phyloP scores from a whole-genome alignment of 2,113 vertebrate genomes.

The Acinonyx jubatus region DNA sequence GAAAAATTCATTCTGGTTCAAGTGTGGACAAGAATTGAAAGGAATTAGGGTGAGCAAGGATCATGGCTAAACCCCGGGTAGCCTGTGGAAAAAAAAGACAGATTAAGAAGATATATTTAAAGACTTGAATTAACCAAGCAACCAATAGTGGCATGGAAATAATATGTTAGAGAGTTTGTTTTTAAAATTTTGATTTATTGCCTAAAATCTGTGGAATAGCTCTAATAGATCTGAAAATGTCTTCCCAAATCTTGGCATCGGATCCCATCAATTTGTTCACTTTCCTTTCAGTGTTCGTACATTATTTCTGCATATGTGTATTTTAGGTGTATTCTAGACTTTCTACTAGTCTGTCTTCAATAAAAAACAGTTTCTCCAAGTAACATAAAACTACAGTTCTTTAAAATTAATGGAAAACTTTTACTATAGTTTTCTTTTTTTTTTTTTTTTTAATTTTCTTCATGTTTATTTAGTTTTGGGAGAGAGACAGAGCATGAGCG shows the following conservation, averaged over 20 bases:
- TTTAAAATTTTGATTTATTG: slow-evolving; percentile 9
- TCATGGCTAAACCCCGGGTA: not conserved
- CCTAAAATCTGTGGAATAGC: not conserved
- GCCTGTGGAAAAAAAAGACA: not conserved
- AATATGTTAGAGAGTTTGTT: slow-evolving; percentile 22
- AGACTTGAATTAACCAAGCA: not conserved
- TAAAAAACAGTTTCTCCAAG: slow-evolving; percentile 53
- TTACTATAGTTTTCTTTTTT: slow-evolving; percentile 67
- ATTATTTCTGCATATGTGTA: not conserved
- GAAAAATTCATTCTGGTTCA: not conserved
- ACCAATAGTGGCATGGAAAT: not conserved
- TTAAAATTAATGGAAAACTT: slow-evolving; percentile 71
- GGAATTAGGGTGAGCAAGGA: not conserved
- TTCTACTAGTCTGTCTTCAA: slow-evolving; percentile 64
- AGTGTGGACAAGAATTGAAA: not conserved
- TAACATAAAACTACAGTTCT: slow-evolving; percentile 63
- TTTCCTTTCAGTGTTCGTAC: not conserved
- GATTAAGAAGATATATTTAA: not conserved
- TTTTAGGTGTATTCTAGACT: slow-evolving; percentile 42
- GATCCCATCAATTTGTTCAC: not conserved
- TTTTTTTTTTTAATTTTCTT: no score
- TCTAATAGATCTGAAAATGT: not conserved
- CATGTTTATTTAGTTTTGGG: no score
- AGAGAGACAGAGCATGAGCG: no score
- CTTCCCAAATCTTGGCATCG: not conserved